phyloP scores from a whole-genome alignment of 2,888 invertebrate genomes.

The Aradus depressus region DNA sequence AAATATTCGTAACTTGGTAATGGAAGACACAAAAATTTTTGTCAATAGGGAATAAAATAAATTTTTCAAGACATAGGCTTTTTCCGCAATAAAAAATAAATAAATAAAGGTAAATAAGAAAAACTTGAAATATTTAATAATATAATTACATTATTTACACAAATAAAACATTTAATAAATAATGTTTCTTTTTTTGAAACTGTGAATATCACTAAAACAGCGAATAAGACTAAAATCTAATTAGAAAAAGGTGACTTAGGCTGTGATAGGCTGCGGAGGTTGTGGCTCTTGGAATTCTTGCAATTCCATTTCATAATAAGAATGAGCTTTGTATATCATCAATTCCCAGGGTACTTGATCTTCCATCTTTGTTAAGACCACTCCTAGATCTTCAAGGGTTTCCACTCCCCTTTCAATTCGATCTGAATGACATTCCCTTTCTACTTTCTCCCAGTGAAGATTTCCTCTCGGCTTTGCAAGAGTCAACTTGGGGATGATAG shows the following conservation, averaged over 20 bases:
- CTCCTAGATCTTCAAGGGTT: conserved; percentile 79
- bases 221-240: too few species aligned
- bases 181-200: too few species aligned
- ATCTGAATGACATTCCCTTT: conserved; percentile 71
- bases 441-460: conserved; percentile 67
- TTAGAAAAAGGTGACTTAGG: not conserved
- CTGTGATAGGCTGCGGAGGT: conserved; percentile 44
- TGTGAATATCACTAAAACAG: too few species aligned
- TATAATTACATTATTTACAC: not conserved
- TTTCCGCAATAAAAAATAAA: not conserved
- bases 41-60: too few species aligned
- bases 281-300: conserved; percentile 60
- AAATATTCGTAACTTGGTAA: too few species aligned
- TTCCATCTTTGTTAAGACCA: conserved; percentile 63
- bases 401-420: conserved; percentile 49
- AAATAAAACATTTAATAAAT: conserved; percentile 1
- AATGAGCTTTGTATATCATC: conserved; percentile 45
- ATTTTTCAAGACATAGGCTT: too few species aligned
- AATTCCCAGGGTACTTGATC: conserved; percentile 74
- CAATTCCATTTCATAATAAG: conserved; percentile 60
- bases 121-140: not conserved
- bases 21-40: too few species aligned
- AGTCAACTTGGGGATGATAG: conserved; percentile 44
- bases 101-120: too few species aligned
- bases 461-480: conserved; percentile 55